Base-by-base conservation (phyloP, 1,140 invertebrate species). In the Drosophila orena region DNA sequence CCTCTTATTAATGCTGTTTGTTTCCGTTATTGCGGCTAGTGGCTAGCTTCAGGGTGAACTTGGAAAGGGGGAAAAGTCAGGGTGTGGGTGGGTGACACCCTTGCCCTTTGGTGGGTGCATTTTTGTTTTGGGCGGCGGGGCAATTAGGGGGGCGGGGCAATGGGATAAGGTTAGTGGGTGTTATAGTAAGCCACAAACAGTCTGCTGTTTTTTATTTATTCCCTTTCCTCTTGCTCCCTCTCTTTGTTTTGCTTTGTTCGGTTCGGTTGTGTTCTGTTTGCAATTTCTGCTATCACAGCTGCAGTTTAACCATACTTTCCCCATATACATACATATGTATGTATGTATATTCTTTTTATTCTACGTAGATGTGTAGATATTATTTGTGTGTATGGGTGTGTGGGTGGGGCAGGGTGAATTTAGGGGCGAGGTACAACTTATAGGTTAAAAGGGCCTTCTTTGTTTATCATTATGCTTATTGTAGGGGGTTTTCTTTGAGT, bases 211-310 rank as follows among this genome's bases (percentile, higher is more conserved):
- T 57, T 57, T 65, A 47, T 64, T 64, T 42, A 43, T 68, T 76
- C 55, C 55, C 52, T 24, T 40, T 24, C n/a, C 65, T 49, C 56
- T 53, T 58, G n/a, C 15, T 30, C 47, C n/a, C 38, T 44, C 22
- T 49, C 60, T 59, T 43, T 70, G 50, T 64, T 54, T 42, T 70
- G 64, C 54, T 72, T 72, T 72, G 69, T 72, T 69, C 57, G 46
- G 42, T 62, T 50, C 38, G 65, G 52, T 70, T 78, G 34, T 30
- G 8, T 50, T 61, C 52, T 75, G 81, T 81, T 70, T 83, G 74
- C 79, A 83, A 83, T 83, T 78, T 83, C 64, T 76, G 70, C 64
- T 70, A 70, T 70, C 52, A 70, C 64, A 70, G 66, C 71, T 85
- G 60, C 81, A 77, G 64, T 71, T 75, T 73, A 35, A 43, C 71